Conservation (phyloP, 2,113 vertebrate genomes). For the Cyanoderma ruficeps region DNA sequence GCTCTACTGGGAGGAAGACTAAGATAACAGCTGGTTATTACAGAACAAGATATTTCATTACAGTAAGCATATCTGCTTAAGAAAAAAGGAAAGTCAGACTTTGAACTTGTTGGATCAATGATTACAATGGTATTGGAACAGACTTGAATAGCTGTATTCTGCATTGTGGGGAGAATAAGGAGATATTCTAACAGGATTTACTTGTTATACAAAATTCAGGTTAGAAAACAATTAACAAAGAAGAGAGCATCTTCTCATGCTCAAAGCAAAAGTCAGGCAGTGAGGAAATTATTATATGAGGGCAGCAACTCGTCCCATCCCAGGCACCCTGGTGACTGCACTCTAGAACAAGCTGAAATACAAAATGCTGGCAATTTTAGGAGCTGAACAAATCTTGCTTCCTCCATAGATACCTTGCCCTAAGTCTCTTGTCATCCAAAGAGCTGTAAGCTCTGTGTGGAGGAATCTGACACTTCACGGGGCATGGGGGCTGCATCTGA, state of each 20-base stretch:
- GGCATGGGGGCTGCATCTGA: no score
- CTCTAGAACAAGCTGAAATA: background rate
- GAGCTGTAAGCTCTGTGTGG: background rate
- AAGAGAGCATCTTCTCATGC: background rate
- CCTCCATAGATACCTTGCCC: background rate
- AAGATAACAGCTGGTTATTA: slow-evolving; percentile 54
- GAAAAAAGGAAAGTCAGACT: background rate
- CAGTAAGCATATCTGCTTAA: slow-evolving; percentile 3
- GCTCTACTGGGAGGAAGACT: slow-evolving; percentile 29
- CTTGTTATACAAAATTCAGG: background rate
- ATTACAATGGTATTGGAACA: background rate
- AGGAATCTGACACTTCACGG: background rate
- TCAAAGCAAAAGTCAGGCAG: background rate
- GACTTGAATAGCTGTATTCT: background rate
- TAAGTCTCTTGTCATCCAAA: background rate
- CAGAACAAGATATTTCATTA: slow-evolving; percentile 43
- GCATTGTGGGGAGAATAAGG: background rate
- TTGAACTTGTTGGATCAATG: slow-evolving; percentile 33
- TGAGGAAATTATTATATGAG: background rate
- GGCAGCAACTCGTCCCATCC: background rate
- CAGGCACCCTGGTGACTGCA: background rate
- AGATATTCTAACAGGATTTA: background rate
- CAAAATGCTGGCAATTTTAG: background rate
- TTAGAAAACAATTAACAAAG: background rate
- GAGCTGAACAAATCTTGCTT: background rate